Evolutionary conservation across 2,113 vertebrate genomes (phyloP).

Genomic region (Aphyosemion australe): DNA sequence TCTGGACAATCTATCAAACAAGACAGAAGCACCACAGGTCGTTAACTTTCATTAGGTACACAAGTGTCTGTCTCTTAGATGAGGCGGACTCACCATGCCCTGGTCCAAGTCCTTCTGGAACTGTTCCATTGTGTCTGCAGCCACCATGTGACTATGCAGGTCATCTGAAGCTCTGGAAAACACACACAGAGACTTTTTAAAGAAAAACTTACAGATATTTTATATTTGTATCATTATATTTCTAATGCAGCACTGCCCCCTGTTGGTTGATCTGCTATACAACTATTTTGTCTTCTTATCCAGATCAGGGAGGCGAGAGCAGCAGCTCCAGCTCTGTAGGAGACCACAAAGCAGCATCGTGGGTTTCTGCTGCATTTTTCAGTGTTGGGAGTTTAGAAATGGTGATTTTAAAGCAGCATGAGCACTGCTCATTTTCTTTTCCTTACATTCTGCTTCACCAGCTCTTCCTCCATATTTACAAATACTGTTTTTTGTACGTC

Average conservation of each 20-base stretch:
- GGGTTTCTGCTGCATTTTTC: no score
- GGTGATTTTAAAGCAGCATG: no score
- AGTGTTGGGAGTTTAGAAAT: no score
- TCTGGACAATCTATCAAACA: constrained; percentile 87
- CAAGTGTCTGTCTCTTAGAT: neutral
- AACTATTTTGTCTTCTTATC: no score
- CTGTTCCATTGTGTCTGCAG: constrained; percentile 87
- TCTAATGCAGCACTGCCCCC: neutral
- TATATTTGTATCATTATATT: neutral
- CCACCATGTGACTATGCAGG: constrained; percentile 89
- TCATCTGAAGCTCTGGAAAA: constrained; percentile 87
- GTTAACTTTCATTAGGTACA: neutral
- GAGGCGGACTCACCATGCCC: constrained; percentile 84
- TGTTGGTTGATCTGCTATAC: neutral
- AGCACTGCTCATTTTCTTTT: no score
- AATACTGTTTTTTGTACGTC: no score
- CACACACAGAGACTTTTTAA: neutral
- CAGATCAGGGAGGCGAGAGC: no score
- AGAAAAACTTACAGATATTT: neutral
- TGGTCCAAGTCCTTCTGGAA: constrained; percentile 92
- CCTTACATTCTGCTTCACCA: no score
- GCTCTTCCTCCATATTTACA: no score
- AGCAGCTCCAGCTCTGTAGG: no score
- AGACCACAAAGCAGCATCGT: no score
- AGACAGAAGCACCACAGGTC: neutral